A percentile compares a stretch with the other conserved stretches of the same genome.
Conservation (phyloP, 2,797 vertebrate genomes). For the Silurus aristotelis region DNA sequence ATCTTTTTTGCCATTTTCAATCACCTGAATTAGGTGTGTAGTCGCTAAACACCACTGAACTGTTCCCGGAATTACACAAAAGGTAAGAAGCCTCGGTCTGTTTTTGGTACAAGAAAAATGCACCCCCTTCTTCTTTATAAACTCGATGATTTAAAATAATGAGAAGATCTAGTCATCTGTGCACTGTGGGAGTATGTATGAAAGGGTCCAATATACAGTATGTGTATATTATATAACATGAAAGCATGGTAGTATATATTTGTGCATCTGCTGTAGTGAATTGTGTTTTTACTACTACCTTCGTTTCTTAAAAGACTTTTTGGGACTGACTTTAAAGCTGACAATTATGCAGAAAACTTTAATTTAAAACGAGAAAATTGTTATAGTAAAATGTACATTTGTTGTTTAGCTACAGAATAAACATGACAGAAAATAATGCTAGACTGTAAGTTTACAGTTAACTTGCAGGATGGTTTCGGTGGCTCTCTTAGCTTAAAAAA, state of each 20-base stretch:
- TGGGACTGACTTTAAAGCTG: slow-evolving; percentile 39
- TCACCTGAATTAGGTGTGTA: not conserved
- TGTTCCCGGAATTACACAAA: not conserved
- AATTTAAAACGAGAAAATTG: slow-evolving; percentile 44
- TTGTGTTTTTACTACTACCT: not conserved
- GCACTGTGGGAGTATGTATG: not conserved
- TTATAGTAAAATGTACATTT: not conserved
- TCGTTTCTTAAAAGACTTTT: slow-evolving; percentile 6
- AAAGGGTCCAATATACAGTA: not conserved
- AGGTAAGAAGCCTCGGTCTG: not conserved
- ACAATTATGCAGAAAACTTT: slow-evolving; percentile 55
- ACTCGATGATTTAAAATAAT: no score
- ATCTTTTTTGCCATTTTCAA: not conserved
- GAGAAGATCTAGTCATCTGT: not conserved
- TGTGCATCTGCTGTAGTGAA: not conserved
- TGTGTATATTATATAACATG: not conserved
- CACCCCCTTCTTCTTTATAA: not conserved
- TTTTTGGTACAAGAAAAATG: not conserved
- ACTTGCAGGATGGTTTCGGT: no score
- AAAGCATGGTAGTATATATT: not conserved
- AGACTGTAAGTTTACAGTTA: not conserved
- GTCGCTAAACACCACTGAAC: not conserved
- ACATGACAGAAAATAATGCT: not conserved
- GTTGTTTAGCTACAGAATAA: not conserved
- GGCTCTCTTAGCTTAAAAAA: no score